Evolutionary conservation across 2,113 vertebrate species (phyloP).

Genomic region (Pardalotus punctatus): DNA sequence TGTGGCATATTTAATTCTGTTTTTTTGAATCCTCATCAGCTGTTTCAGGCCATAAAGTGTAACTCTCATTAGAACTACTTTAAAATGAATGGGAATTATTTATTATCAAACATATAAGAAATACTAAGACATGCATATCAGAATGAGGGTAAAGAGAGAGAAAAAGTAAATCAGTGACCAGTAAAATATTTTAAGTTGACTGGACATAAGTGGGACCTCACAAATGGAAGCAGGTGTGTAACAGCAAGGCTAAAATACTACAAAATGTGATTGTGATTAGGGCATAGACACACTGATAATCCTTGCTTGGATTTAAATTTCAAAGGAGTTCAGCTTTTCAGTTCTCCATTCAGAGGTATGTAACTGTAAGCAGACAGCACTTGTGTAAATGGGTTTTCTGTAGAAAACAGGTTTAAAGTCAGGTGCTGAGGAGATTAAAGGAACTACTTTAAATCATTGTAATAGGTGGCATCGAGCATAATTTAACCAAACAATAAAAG

Average conservation of each 20-base stretch:
- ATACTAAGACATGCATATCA: background rate
- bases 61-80: background rate
- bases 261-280: background rate
- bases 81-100: background rate
- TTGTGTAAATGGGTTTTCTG: background rate
- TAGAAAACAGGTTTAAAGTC: background rate
- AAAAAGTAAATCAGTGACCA: background rate
- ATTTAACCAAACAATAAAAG: background rate
- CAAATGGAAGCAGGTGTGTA: background rate
- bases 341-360: background rate
- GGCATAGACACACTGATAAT: background rate
- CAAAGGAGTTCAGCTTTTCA: background rate
- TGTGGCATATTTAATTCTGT: background rate
- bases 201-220: background rate
- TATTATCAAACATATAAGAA: background rate
- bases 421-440: background rate
- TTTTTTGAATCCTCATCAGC: background rate
- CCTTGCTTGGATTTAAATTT: background rate
- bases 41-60: accelerated
- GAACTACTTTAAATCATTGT: background rate
- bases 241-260: background rate
- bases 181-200: background rate
- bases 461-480: background rate
- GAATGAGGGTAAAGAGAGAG: background rate
- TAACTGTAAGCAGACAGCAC: background rate